A percentile compares a stretch with the other conserved stretches of the same genome.
phyloP scores from a whole-genome alignment of 1,140 invertebrate genomes.

The Watersipora subatra region DNA sequence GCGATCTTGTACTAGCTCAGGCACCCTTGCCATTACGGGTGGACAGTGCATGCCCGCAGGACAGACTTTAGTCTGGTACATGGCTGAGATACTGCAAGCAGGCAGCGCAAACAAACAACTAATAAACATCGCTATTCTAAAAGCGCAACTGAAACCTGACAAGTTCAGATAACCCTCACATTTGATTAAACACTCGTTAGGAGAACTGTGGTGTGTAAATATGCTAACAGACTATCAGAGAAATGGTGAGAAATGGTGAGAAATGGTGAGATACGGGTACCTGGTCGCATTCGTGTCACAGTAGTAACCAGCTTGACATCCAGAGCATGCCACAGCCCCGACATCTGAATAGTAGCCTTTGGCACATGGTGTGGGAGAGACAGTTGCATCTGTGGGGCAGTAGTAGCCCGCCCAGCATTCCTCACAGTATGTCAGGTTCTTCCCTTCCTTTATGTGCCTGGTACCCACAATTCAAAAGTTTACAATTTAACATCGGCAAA shows the following conservation, averaged over 20 bases:
- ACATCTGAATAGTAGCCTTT: constrained; percentile 31
- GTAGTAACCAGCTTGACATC: constrained; percentile 28
- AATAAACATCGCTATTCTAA: too few species aligned
- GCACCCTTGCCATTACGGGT: constrained; percentile 24
- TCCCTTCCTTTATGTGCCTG: constrained; percentile 15
- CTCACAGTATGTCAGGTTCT: constrained; percentile 17
- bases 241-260: too few species aligned
- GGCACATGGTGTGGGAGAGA: constrained; percentile 24
- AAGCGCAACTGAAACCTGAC: too few species aligned
- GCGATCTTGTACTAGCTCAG: constrained; percentile 22
- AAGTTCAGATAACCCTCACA: too few species aligned
- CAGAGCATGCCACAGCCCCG: constrained; percentile 20
- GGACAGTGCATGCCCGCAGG: constrained; percentile 32
- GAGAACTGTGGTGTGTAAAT: too few species aligned
- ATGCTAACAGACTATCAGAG: too few species aligned
- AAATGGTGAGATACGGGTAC: not conserved
- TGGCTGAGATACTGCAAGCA: constrained; percentile 15
- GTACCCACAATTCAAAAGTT: too few species aligned
- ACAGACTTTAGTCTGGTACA: constrained; percentile 23
- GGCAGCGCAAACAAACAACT: too few species aligned
- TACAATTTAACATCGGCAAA: too few species aligned
- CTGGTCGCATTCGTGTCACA: constrained; percentile 30
- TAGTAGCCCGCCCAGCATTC: constrained; percentile 28
- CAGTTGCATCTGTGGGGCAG: constrained; percentile 20
- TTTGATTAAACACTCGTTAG: too few species aligned